These are phyloP conservation scores for Lutjanus erythropterus DNA, from an alignment of 2,113 vertebrate genomes.

Conservation along the genomic window DNA sequence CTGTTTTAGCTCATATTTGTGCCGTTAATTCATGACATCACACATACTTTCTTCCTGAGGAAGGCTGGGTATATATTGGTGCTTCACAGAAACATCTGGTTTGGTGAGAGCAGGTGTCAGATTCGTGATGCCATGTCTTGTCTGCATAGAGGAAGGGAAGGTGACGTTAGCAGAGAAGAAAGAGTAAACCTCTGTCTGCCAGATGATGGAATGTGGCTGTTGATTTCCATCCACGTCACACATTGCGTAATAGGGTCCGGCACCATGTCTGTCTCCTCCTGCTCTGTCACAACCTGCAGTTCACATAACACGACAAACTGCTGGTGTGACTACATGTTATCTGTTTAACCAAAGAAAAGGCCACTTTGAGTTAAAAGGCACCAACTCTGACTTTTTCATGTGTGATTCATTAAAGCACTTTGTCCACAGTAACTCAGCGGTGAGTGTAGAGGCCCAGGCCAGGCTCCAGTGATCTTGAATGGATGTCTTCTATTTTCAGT, in stretches of 20 bases:
- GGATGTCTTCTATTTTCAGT: slow-evolving; percentile 66
- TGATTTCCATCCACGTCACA: slow-evolving; percentile 72
- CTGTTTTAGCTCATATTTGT: not conserved
- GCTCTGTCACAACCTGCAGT: slow-evolving; percentile 8
- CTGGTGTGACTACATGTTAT: slow-evolving; percentile 23
- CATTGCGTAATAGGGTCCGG: slow-evolving; percentile 38
- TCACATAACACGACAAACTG: not conserved
- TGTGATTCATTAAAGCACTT: slow-evolving; percentile 16
- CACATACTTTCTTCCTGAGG: not conserved
- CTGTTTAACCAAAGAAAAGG: not conserved
- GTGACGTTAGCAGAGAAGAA: slow-evolving; percentile 25
- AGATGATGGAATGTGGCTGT: slow-evolving; percentile 64
- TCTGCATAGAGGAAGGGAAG: slow-evolving; percentile 12
- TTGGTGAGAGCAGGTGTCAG: slow-evolving; percentile 25
- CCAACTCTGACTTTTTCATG: slow-evolving; percentile 13
- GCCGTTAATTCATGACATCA: not conserved
- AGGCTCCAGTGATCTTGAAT: slow-evolving; percentile 61
- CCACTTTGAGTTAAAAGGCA: not conserved
- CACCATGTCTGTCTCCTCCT: slow-evolving; percentile 24
- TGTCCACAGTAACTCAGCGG: slow-evolving; percentile 7
- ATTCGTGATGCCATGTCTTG: slow-evolving; percentile 42
- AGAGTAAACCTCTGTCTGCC: slow-evolving; percentile 46
- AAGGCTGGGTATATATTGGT: not conserved
- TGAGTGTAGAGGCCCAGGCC: slow-evolving; percentile 24
- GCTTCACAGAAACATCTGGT: slow-evolving; percentile 52